A percentile compares a stretch with the other conserved stretches of the same genome.
phyloP scores from a whole-genome alignment of 2,888 invertebrate genomes.

The Nemotelus pantherinus region DNA sequence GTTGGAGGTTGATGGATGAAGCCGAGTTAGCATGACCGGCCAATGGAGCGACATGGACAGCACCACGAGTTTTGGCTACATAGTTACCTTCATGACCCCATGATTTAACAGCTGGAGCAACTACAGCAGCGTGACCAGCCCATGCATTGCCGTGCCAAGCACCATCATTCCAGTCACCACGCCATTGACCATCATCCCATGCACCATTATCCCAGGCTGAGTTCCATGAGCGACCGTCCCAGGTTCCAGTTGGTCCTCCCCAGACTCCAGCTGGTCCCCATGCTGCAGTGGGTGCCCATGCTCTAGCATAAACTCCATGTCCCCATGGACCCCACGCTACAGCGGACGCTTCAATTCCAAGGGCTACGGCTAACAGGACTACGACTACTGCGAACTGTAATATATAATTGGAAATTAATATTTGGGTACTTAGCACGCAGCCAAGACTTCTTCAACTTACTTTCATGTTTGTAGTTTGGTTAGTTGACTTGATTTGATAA shows the following conservation, averaged over 20 bases:
- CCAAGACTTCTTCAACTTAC: slow-evolving; percentile 16
- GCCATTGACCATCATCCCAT: slow-evolving; percentile 37
- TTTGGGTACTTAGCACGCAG: neutral
- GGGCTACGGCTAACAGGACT: slow-evolving; percentile 57
- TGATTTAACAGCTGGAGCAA: slow-evolving; percentile 45
- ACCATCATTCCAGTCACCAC: slow-evolving; percentile 21
- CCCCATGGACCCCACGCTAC: slow-evolving; percentile 50
- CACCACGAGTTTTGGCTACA: slow-evolving; percentile 64
- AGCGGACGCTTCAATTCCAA: slow-evolving; percentile 52
- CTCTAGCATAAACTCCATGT: slow-evolving; percentile 13
- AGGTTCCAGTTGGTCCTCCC: slow-evolving; percentile 42
- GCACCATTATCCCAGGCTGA: slow-evolving; percentile 24
- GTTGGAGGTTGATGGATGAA: slow-evolving; percentile 61
- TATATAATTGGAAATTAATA: neutral
- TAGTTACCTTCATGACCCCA: slow-evolving; percentile 58
- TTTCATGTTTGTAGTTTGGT: slow-evolving; percentile 35
- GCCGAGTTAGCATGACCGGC: slow-evolving; percentile 60
- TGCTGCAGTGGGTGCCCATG: neutral
- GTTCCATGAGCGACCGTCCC: slow-evolving; percentile 33
- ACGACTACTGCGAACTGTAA: slow-evolving; percentile 57
- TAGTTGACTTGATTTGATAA: slow-evolving; percentile 22
- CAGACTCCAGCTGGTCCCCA: slow-evolving; percentile 41
- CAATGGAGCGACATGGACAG: slow-evolving; percentile 64
- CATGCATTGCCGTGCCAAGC: slow-evolving; percentile 48
- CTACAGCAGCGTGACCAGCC: slow-evolving; percentile 13